Conservation (phyloP, 2,888 invertebrate genomes). For the Ormyrus labotus region DNA sequence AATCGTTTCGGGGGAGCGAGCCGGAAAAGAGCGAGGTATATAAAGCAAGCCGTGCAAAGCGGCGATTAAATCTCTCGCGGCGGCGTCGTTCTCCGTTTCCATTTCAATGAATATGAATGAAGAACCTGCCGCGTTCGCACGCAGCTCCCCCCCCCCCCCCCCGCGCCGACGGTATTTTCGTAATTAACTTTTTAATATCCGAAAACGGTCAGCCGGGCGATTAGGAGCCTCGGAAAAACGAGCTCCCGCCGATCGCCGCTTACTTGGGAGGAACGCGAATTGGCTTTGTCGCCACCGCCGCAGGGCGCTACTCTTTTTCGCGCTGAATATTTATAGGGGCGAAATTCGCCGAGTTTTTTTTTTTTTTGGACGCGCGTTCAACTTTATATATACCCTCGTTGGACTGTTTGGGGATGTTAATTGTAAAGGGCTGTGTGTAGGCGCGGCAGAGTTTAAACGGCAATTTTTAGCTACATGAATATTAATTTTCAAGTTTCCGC, state of each 20-base stretch:
- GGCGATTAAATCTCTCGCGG: slow-evolving; percentile 42
- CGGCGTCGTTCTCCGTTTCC: slow-evolving; percentile 42
- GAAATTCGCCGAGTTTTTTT: background rate
- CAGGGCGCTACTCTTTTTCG: background rate
- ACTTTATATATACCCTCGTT: no score
- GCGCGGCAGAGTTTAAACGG: background rate
- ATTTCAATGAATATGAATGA: slow-evolving; percentile 56
- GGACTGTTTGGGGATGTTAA: slow-evolving; percentile 22
- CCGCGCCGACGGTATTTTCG: slow-evolving; percentile 59
- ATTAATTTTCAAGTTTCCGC: slow-evolving; percentile 30
- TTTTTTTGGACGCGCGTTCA: no score
- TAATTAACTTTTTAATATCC: slow-evolving; percentile 69
- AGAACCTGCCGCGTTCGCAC: slow-evolving; percentile 6
- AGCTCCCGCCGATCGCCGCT: background rate
- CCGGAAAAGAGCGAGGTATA: background rate
- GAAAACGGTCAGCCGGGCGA: slow-evolving; percentile 14
- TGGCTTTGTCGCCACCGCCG: background rate
- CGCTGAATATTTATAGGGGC: slow-evolving; percentile 27
- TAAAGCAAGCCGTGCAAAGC: background rate
- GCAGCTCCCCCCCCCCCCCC: background rate
- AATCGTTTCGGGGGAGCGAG: slow-evolving; percentile 12
- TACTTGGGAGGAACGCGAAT: slow-evolving; percentile 3
- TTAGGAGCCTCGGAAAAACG: slow-evolving; percentile 5
- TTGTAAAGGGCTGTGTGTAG: background rate
- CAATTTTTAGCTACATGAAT: slow-evolving; percentile 33